phyloP scores from a whole-genome alignment of 2,888 invertebrate genomes.

The Lepidochitona cinerea region DNA sequence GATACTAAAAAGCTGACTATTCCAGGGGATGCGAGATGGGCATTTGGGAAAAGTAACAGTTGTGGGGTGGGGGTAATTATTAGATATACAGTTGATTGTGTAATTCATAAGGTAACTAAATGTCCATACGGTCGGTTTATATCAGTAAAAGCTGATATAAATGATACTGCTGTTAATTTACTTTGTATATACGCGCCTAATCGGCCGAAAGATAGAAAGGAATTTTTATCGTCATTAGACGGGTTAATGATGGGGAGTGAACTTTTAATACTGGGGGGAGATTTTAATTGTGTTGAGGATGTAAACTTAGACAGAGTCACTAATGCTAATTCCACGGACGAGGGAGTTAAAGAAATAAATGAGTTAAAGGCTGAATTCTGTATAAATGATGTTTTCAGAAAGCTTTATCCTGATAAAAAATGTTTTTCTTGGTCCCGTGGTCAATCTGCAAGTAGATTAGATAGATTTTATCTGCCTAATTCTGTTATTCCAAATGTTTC shows the following conservation, averaged over 20 bases:
- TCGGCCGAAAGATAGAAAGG: neutral
- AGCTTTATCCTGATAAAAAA: neutral
- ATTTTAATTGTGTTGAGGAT: constrained; percentile 12
- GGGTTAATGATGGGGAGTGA: neutral
- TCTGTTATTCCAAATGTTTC: neutral
- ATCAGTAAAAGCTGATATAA: neutral
- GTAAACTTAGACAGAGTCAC: constrained; percentile 17
- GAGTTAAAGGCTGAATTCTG: neutral
- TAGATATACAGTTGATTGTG: neutral
- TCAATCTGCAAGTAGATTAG: neutral
- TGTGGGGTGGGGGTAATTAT: neutral
- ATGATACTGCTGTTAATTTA: neutral
- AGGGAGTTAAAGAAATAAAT: neutral
- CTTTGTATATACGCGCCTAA: neutral
- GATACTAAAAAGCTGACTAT: neutral
- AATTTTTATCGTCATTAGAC: neutral
- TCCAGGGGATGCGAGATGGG: neutral
- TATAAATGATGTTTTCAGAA: neutral
- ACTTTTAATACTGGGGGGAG: neutral
- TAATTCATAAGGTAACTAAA: neutral
- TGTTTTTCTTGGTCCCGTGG: neutral
- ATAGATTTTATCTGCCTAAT: neutral
- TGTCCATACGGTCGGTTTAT: neutral
- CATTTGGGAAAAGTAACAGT: neutral
- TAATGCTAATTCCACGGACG: constrained; percentile 12